Conservation (phyloP, 2,113 vertebrate genomes). For the Cricetomys ansorgei region DNA sequence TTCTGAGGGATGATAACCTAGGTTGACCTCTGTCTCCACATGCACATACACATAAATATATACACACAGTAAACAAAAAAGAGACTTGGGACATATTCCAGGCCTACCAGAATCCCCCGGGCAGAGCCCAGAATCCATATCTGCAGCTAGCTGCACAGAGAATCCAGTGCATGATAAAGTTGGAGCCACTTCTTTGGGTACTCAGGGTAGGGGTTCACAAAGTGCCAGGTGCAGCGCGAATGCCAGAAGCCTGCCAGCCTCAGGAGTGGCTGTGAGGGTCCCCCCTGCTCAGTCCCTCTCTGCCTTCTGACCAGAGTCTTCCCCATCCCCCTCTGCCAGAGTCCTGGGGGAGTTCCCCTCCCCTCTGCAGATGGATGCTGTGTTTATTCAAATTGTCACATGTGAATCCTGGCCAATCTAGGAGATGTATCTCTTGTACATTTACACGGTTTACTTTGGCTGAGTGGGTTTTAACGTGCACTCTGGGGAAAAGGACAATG, state of each 20-base stretch:
- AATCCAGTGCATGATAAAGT: fast-evolving
- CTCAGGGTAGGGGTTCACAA: background rate
- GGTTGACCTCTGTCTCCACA: background rate
- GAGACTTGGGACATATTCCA: too few relatives aligned
- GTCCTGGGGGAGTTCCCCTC: background rate
- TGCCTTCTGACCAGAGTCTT: background rate
- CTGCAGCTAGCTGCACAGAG: background rate
- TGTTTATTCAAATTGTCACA: conserved; percentile 66
- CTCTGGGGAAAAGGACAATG: conserved; percentile 41
- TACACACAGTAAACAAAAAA: background rate
- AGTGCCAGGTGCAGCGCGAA: fast-evolving
- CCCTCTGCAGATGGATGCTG: conserved; percentile 41
- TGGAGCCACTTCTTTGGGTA: background rate
- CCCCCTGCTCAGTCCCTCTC: background rate
- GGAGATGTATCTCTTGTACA: conserved; percentile 56
- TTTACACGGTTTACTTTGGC: conserved; percentile 57
- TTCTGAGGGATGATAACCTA: background rate
- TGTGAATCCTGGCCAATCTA: conserved; percentile 9
- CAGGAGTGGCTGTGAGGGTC: background rate
- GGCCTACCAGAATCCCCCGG: background rate
- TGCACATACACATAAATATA: background rate
- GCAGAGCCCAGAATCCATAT: background rate
- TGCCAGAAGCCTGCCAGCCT: background rate
- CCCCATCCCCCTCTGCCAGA: background rate
- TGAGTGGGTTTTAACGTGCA: conserved; percentile 50